Percentiles rank a stretch among this genome's conserved stretches.
These are phyloP conservation scores for Gulo gulo DNA, from an alignment of 2,113 vertebrate species.

Conservation along the genomic window DNA sequence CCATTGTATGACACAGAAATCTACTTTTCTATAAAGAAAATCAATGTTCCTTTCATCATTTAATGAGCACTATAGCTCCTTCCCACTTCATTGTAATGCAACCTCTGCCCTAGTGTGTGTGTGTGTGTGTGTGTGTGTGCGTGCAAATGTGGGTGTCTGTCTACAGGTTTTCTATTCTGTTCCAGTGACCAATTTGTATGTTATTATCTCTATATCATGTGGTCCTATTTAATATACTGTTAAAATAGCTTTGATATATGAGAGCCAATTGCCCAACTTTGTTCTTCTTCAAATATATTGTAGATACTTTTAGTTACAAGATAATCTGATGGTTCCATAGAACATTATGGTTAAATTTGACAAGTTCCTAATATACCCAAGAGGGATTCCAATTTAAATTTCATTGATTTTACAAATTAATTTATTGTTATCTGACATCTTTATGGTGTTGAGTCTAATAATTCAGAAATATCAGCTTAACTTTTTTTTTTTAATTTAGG, in stretches of 20 bases:
- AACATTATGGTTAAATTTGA: neutral
- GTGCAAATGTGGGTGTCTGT: neutral
- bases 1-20: neutral
- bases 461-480: neutral
- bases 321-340: neutral
- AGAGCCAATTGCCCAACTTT: neutral
- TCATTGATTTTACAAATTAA: neutral
- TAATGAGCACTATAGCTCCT: neutral
- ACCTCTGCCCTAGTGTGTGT: neutral
- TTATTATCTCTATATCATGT: neutral
- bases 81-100: neutral
- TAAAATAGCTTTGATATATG: neutral
- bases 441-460: neutral
- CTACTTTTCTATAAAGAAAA: conserved; percentile 33
- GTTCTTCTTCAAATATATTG: neutral
- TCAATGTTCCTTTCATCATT: neutral
- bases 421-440: neutral
- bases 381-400: neutral
- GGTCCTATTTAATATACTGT: neutral
- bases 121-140: neutral
- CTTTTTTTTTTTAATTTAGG: neutral
- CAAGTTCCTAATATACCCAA: neutral
- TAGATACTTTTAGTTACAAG: neutral
- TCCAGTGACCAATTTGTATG: neutral
- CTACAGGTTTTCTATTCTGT: neutral